Base-by-base conservation (phyloP, 2,113 vertebrate genomes). In the Reinhardtius hippoglossoides region DNA sequence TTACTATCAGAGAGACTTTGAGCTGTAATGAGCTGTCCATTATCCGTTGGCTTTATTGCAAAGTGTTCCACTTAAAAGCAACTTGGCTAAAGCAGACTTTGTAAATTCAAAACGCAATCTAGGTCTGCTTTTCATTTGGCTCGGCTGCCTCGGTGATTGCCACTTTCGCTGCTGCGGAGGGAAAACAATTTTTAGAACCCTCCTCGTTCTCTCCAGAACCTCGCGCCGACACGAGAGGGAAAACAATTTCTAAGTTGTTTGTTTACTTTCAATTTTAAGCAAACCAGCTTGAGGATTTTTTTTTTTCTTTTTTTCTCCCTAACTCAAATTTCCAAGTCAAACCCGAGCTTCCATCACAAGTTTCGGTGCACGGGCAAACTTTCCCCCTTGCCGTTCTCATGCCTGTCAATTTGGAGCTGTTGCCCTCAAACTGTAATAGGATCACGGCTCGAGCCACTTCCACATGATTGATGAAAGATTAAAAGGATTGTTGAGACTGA, bases 381-480 rank as follows among this genome's bases (percentile, higher is more conserved):
- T 92, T 87, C 82, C 82, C 24, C 66, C n/a, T n/a, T 81, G 80
- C 87, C 84, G 62, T 79, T 89, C 85, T 86, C 67, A 66, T 65
- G 76, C 80, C 84, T 88, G 92, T 88, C 90, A 90, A 20, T 87
- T 87, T 60, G 70, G 81, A 85, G 89, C 77, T 42, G 63, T 91
- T 92, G 83, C 87, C 82, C 74, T 84, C 79, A 74, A 88, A 88
- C 62, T 74, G 91, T 92, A 93, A 95, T 93, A 92, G 90, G 92
- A 94, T 92, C 88, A 88, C 76, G 86, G 56, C 87, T 91, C 78
- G 21, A 79, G 85, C 88, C 86, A 82, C 90, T 91, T 85, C 89
- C 87, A 88, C 80, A 82, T 91, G 94, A 94, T 90, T 93, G 94
- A 94, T 95, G 94, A 95, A 92, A 95, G 94, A 95, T 95, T 95